Conservation (phyloP, 2,888 invertebrate species). For the Neoitamus cyanurus region DNA sequence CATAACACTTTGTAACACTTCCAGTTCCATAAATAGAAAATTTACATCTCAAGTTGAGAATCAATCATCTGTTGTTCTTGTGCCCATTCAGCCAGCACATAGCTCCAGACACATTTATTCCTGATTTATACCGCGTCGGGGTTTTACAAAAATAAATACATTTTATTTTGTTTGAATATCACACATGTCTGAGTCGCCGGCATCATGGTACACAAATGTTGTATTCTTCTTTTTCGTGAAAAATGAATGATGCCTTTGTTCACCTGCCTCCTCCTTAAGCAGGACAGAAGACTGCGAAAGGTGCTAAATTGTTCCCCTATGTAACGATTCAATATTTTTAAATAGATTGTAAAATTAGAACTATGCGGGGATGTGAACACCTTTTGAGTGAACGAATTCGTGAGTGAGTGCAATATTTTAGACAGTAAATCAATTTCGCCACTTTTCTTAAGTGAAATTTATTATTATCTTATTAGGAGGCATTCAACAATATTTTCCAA, state of each 20-base stretch:
- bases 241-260: neutral
- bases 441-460: no score
- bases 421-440: neutral
- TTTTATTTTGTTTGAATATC: neutral
- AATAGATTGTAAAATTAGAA: neutral
- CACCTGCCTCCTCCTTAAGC: neutral
- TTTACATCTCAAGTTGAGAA: neutral
- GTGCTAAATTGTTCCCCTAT: neutral
- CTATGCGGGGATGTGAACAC: neutral
- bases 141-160: neutral
- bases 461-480: no score
- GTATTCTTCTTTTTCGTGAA: neutral
- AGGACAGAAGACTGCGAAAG: neutral
- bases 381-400: neutral
- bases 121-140: neutral
- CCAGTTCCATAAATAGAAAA: constrained; percentile 1
- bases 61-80: neutral
- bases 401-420: no score
- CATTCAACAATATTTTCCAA: no score
- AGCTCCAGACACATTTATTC: neutral
- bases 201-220: neutral
- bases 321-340: neutral
- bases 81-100: neutral
- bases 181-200: neutral
- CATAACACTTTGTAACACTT: neutral